Percentiles rank a stretch among this genome's conserved stretches.
phyloP scores from a whole-genome alignment of 2,888 invertebrate genomes.

The Rhaphigaster nebulosa region DNA sequence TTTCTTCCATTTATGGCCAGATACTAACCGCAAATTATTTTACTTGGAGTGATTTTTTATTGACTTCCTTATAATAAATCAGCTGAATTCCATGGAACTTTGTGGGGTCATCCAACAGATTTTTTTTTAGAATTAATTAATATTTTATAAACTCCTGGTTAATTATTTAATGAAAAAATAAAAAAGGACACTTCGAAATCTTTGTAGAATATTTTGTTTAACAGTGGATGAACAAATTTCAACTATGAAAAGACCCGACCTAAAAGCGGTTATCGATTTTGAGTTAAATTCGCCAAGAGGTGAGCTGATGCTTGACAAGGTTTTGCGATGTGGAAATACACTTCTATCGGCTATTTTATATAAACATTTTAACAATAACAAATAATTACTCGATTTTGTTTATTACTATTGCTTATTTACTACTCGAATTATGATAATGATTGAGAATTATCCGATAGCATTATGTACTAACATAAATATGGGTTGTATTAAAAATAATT shows the following conservation, averaged over 20 bases:
- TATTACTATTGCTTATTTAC: not conserved
- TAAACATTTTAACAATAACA: not conserved
- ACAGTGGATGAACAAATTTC: not conserved
- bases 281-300: constrained; percentile 18
- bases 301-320: not conserved
- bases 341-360: not conserved
- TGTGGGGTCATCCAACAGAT: not conserved
- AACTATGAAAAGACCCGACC: not conserved
- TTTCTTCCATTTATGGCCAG: not conserved
- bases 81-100: not conserved
- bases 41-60: not conserved
- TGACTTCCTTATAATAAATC: not conserved
- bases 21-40: not conserved
- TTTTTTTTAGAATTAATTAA: too few species aligned
- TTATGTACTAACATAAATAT: too few species aligned
- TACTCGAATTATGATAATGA: too few species aligned
- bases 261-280: constrained; percentile 23
- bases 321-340: constrained; percentile 13
- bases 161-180: not conserved
- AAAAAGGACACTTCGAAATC: not conserved
- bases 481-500: too few species aligned
- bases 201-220: not conserved
- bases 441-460: too few species aligned
- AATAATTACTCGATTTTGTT: not conserved
- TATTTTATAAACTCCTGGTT: not conserved